Base-by-base conservation (phyloP, 2,797 vertebrate species). In the Channallabes apus region DNA sequence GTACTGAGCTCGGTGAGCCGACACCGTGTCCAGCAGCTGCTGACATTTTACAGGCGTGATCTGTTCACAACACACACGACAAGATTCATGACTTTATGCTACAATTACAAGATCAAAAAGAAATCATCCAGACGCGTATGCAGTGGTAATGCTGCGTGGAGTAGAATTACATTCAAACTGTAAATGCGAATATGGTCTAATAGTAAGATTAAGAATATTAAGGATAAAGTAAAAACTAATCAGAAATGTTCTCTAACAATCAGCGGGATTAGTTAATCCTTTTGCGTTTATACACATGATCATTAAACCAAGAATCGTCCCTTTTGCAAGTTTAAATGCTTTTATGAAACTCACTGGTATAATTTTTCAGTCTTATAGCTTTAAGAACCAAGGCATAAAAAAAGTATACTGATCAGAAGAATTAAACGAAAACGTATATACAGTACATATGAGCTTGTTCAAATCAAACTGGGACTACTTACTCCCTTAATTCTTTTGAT, bases 21-120 rank as follows among this genome's bases (percentile, higher is more conserved):
- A 84, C 68, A 89, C 68, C 51, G 88, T 94, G 0, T 99, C 97
- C 87, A 96, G 86, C 89, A 98, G 85, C 89, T 98, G 97, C 91
- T 96, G 95, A 85, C 94, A 95, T 85, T 94, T 95, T 79, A 95
- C 83, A 0, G 97, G 89, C 41, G 93, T 94, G 88, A 96, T 95
- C 95, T 96, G 88, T 24, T 51, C 9, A 79, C 29, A 75, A 2
- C 51, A 27, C 85, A 32, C 12, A 15, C 12, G 22, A 85, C 35
- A 27, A 11, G 9, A 41, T 58, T 38, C 35, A 51, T 62, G 22
- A 24, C 51, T 77, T 58, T 11, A 46, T 46, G 41, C 14, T 1
- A 72, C 11, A 46, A 46, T 72, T 46, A 41, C 35, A 27, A 46
- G 12, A 14, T 71, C 69, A 51, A 51, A 72, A 14, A 2, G 24